These are phyloP conservation scores for Odontamblyopus rebecca DNA, from an alignment of 2,797 vertebrate genomes.

Conservation along the genomic window DNA sequence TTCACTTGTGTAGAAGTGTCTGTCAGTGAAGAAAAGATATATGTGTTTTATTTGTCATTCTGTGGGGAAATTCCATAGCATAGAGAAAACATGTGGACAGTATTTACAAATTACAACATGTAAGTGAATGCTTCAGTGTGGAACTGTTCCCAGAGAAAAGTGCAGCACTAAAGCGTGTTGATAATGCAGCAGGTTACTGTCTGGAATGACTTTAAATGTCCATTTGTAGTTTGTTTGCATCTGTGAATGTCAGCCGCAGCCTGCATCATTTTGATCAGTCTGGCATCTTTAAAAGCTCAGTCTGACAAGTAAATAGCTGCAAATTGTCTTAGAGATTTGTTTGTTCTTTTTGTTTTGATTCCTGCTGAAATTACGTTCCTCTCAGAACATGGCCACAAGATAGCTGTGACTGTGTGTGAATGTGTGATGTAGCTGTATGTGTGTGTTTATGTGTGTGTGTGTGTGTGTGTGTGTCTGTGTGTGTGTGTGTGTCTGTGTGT, in stretches of 20 bases:
- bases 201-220: slow-evolving; percentile 34
- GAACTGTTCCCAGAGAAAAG: neutral
- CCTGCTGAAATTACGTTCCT: slow-evolving; percentile 56
- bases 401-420: slow-evolving; percentile 14
- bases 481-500: no score
- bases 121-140: neutral
- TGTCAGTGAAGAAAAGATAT: neutral
- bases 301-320: slow-evolving; percentile 63
- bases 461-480: no score
- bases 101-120: neutral
- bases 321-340: slow-evolving; percentile 66
- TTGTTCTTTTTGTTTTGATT: slow-evolving; percentile 65
- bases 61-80: neutral
- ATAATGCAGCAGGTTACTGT: slow-evolving; percentile 13
- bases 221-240: slow-evolving; percentile 54
- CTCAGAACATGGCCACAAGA: slow-evolving; percentile 62
- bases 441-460: neutral
- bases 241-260: slow-evolving; percentile 54
- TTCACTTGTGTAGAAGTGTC: neutral
- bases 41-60: neutral
- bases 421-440: neutral
- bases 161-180: slow-evolving; percentile 11
- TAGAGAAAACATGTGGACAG: neutral
- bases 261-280: slow-evolving; percentile 28
- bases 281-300: slow-evolving; percentile 58